Evolutionary conservation across 2,113 vertebrate genomes (phyloP).

Genomic region (Oryzias curvinotus): DNA sequence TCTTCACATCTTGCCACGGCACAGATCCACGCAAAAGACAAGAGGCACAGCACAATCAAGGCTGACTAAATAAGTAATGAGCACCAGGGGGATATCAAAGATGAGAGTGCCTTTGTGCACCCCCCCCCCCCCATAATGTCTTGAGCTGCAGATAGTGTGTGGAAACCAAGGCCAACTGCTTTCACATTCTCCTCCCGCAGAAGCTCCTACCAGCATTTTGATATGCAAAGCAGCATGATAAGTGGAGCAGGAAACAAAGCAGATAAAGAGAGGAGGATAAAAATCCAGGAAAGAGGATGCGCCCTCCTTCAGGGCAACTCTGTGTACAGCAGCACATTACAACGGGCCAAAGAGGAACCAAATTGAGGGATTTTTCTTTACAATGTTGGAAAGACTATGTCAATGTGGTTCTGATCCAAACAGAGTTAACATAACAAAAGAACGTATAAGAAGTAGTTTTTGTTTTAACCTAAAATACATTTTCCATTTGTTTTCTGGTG

Average conservation of each 20-base stretch:
- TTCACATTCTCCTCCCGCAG: slow-evolving; percentile 45
- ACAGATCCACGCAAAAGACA: not conserved
- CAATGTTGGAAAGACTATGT: slow-evolving; percentile 1
- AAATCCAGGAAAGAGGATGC: slow-evolving; percentile 44
- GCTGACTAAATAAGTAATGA: slow-evolving; percentile 24
- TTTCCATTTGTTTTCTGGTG: no score
- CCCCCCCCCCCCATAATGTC: slow-evolving; percentile 11
- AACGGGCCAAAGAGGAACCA: slow-evolving; percentile 27
- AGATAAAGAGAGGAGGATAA: slow-evolving; percentile 29
- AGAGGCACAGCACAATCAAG: slow-evolving; percentile 6
- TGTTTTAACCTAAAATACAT: no score
- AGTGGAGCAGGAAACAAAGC: slow-evolving; percentile 66
- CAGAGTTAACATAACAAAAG: not conserved
- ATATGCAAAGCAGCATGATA: slow-evolving; percentile 71
- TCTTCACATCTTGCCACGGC: slow-evolving; percentile 1
- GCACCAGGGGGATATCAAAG: slow-evolving; percentile 27
- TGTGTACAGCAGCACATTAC: slow-evolving; percentile 38
- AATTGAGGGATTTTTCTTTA: slow-evolving; percentile 39
- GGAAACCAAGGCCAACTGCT: slow-evolving; percentile 51
- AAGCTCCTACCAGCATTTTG: slow-evolving; percentile 49
- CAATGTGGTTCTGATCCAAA: not conserved
- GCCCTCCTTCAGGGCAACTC: slow-evolving; percentile 52
- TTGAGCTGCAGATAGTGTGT: slow-evolving; percentile 44
- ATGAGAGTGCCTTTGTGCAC: not conserved
- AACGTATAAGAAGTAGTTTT: no score